A percentile compares a stretch with the other conserved stretches of the same genome.
Conservation (phyloP, 2,888 invertebrate genomes). For the Drosophila putrida region DNA sequence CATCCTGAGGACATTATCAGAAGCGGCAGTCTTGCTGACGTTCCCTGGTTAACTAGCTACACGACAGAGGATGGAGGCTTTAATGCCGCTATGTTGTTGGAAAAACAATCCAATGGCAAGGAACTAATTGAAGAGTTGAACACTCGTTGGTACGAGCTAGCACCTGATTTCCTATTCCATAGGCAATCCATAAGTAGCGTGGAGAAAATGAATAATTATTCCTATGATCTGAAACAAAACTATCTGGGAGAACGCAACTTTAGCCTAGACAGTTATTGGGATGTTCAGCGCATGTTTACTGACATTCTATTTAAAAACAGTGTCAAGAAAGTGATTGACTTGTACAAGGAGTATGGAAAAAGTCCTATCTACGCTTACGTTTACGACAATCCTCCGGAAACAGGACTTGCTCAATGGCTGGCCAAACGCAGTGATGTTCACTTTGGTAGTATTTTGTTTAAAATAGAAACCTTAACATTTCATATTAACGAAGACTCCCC, state of each 20-base stretch:
- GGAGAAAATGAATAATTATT: not conserved
- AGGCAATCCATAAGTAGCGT: not conserved
- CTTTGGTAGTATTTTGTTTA: slow-evolving; percentile 86
- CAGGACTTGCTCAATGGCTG: slow-evolving; percentile 87
- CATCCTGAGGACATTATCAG: slow-evolving; percentile 12
- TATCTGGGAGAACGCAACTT: slow-evolving; percentile 14
- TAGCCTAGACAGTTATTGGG: slow-evolving; percentile 83
- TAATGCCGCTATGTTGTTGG: slow-evolving; percentile 13
- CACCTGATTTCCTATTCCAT: slow-evolving; percentile 12
- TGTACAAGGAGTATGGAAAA: slow-evolving; percentile 87
- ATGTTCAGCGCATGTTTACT: slow-evolving; percentile 86
- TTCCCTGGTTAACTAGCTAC: slow-evolving; percentile 9
- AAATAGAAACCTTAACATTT: not conserved
- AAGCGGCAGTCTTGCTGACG: not conserved
- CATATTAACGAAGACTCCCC: not conserved
- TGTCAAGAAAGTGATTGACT: slow-evolving; percentile 87
- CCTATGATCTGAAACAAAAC: not conserved
- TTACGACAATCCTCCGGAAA: slow-evolving; percentile 86
- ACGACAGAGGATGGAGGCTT: slow-evolving; percentile 12
- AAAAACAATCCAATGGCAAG: slow-evolving; percentile 10
- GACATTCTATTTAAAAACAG: slow-evolving; percentile 88
- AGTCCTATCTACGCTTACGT: slow-evolving; percentile 88
- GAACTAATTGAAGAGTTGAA: slow-evolving; percentile 15
- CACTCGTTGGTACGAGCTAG: slow-evolving; percentile 15
- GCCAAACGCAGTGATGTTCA: slow-evolving; percentile 85